Evolutionary conservation across 2,113 vertebrate genomes (phyloP).

Genomic region (Enhydra lutris): DNA sequence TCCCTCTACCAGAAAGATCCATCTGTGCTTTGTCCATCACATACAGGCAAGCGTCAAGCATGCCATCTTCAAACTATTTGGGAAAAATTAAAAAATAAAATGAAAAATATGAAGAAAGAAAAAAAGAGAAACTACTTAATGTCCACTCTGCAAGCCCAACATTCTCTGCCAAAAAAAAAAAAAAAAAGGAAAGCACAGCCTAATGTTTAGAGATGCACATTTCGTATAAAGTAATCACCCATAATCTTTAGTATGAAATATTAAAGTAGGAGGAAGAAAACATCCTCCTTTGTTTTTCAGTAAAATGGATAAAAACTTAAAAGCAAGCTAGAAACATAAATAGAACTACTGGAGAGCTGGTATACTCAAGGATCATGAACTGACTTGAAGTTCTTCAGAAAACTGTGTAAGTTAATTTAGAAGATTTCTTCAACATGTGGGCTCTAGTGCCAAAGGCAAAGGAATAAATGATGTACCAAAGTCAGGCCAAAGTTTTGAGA

Average conservation of each 20-base stretch:
- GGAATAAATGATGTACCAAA: conserved; percentile 12
- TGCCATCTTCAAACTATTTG: conserved; percentile 91
- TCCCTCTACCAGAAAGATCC: conserved; percentile 92
- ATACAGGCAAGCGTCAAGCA: conserved; percentile 94
- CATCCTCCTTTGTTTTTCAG: conserved; percentile 17
- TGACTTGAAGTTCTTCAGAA: conserved; percentile 62
- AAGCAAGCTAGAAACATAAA: conserved; percentile 55
- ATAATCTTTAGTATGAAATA: neutral
- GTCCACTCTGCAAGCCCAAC: conserved; percentile 4
- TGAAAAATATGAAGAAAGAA: neutral
- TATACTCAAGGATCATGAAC: neutral
- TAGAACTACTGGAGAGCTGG: conserved; percentile 8
- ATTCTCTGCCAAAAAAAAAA: neutral
- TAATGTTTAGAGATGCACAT: conserved; percentile 26
- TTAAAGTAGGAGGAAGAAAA: neutral
- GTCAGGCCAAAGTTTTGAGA: neutral
- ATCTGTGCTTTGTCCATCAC: conserved; percentile 93
- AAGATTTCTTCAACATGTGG: neutral
- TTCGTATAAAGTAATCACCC: conserved; percentile 2
- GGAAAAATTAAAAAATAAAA: neutral
- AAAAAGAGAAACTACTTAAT: conserved; percentile 3
- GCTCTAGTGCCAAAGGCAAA: neutral
- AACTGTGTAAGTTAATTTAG: conserved; percentile 46
- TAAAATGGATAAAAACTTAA: conserved; percentile 58
- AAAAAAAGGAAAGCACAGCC: neutral